These are phyloP conservation scores for Apeltes quadracus DNA, from an alignment of 2,113 vertebrate species.

Conservation along the genomic window DNA sequence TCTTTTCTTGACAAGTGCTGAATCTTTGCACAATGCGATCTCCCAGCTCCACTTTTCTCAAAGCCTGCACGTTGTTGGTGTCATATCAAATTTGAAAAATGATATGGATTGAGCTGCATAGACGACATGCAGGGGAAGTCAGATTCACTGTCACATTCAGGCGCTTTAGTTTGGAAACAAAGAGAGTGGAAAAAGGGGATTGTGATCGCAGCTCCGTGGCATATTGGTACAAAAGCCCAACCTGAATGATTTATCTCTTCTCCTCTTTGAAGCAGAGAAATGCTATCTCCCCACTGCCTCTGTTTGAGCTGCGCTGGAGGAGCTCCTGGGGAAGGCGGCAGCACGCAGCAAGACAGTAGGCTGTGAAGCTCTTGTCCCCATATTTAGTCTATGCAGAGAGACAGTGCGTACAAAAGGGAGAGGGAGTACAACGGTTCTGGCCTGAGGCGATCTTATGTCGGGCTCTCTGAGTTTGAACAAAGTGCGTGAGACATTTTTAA, in stretches of 20 bases:
- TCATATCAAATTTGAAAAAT: slow-evolving; percentile 82
- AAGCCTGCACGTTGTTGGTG: slow-evolving; percentile 73
- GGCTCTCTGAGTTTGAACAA: slow-evolving; percentile 77
- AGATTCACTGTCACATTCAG: slow-evolving; percentile 81
- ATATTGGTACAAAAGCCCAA: slow-evolving; percentile 78
- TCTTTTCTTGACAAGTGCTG: slow-evolving; percentile 66
- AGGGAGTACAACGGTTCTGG: slow-evolving; percentile 77
- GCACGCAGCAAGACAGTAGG: slow-evolving; percentile 61
- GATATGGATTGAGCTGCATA: slow-evolving; percentile 83
- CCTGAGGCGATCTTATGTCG: slow-evolving; percentile 75
- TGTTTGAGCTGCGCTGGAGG: slow-evolving; percentile 63
- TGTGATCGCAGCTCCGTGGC: slow-evolving; percentile 79
- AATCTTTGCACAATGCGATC: slow-evolving; percentile 64
- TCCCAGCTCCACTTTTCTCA: slow-evolving; percentile 77
- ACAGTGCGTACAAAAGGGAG: slow-evolving; percentile 65
- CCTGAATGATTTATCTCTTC: slow-evolving; percentile 79
- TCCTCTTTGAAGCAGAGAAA: slow-evolving; percentile 72
- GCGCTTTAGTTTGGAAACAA: slow-evolving; percentile 79
- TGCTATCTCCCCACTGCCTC: slow-evolving; percentile 62
- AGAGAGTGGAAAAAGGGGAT: slow-evolving; percentile 78
- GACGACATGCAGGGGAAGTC: slow-evolving; percentile 81
- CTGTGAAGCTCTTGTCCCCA: slow-evolving; percentile 71
- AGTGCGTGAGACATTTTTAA: slow-evolving; percentile 80
- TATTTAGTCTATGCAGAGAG: slow-evolving; percentile 72
- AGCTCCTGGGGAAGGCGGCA: slow-evolving; percentile 75